Evolutionary conservation across 2,113 vertebrate species (phyloP).

Genomic region (Rhinichthys klamathensis): DNA sequence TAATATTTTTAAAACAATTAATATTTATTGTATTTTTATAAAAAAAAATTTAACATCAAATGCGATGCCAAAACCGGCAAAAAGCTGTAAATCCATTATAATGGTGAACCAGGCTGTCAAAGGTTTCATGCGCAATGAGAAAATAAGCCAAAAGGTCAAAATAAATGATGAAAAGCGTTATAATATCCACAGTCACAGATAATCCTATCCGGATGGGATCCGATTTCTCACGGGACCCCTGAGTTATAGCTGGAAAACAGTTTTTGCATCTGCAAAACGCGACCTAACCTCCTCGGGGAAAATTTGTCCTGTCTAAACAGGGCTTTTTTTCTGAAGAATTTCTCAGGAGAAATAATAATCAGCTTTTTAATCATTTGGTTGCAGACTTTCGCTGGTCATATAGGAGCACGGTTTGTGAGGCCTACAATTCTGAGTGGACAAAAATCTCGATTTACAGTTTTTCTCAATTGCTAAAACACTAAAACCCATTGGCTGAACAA

Average conservation of each 20-base stretch:
- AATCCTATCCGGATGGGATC: not conserved
- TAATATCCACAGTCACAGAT: not conserved
- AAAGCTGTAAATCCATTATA: not conserved
- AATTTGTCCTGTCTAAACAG: not conserved
- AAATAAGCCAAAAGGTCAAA: not conserved
- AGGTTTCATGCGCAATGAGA: not conserved
- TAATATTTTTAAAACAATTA: too few species aligned
- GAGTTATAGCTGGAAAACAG: not conserved
- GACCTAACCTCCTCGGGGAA: not conserved
- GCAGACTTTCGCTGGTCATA: not conserved
- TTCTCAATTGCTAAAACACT: too few species aligned
- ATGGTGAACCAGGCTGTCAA: not conserved
- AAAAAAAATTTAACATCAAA: too few species aligned
- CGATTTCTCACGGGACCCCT: not conserved
- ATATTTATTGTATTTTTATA: not conserved
- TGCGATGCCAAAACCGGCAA: not conserved
- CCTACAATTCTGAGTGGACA: not conserved
- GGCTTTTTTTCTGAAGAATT: not conserved
- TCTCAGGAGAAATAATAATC: not conserved
- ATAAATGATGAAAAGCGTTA: slow-evolving; percentile 4
- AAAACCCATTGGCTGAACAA: too few species aligned
- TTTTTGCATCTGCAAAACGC: not conserved
- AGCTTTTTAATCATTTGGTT: not conserved
- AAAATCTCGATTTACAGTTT: not conserved
- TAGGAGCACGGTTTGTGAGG: not conserved